Evolutionary conservation across 2,888 invertebrate species (phyloP).

Genomic region (Meteorus colon): DNA sequence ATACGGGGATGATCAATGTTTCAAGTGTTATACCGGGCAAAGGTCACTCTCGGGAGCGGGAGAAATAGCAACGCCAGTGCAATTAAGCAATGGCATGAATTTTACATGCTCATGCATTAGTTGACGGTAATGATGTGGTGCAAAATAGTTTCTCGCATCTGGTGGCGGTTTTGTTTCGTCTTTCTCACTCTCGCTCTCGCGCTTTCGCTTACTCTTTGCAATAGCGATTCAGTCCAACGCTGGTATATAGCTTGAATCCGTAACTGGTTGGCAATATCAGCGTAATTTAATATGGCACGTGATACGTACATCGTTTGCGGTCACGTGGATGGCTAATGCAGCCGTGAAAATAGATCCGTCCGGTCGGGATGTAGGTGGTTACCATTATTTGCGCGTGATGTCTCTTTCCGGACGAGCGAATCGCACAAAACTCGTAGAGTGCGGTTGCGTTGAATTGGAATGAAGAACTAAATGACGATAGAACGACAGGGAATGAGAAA

Average conservation of each 20-base stretch:
- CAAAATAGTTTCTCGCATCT: constrained; percentile 42
- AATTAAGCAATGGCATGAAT: constrained; percentile 53
- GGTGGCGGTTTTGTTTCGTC: constrained; percentile 15
- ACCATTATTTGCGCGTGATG: constrained; percentile 44
- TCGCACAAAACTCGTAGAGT: constrained; percentile 8
- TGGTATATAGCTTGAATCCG: constrained; percentile 18
- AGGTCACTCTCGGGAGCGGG: constrained; percentile 36
- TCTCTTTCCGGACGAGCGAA: constrained; percentile 41
- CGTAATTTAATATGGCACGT: constrained; percentile 54
- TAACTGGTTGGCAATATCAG: constrained; percentile 43
- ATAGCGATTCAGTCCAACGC: constrained; percentile 1
- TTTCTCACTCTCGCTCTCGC: background rate
- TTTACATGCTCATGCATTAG: constrained; percentile 51
- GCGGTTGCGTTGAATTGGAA: constrained; percentile 2
- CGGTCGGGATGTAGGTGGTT: constrained; percentile 49
- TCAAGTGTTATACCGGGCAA: constrained; percentile 37
- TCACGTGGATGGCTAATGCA: constrained; percentile 46
- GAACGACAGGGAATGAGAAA: background rate
- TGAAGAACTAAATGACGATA: background rate
- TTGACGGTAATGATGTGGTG: constrained; percentile 51
- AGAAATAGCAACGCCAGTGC: constrained; percentile 21
- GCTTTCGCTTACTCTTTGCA: constrained; percentile 5
- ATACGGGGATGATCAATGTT: constrained; percentile 52
- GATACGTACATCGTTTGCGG: constrained; percentile 52
- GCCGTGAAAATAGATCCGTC: constrained; percentile 51